phyloP scores from a whole-genome alignment of 1,140 invertebrate species.

The Acyrthosiphon pisum region DNA sequence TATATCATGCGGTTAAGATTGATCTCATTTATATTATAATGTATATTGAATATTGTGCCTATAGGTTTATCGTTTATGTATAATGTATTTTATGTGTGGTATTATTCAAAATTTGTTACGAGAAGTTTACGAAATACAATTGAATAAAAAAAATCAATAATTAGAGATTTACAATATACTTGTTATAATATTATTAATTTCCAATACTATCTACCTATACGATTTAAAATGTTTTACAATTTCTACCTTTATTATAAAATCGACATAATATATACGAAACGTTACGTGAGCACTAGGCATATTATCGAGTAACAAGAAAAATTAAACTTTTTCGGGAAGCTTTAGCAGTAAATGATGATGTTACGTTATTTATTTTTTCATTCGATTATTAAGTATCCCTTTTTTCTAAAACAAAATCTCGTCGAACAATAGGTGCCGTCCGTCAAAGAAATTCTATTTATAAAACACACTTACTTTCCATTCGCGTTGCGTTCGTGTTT shows the following conservation, averaged over 20 bases:
- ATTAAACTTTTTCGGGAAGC: neutral
- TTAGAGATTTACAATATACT: too few relatives aligned
- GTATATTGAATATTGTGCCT: too few relatives aligned
- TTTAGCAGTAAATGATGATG: neutral
- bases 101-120: neutral
- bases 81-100: too few relatives aligned
- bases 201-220: neutral
- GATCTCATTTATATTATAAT: neutral
- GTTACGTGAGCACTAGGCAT: neutral
- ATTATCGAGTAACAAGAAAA: neutral
- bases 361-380: neutral
- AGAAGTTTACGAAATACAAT: neutral
- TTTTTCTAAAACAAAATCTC: neutral
- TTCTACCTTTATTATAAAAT: neutral
- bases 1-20: neutral
- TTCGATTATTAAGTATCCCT: neutral
- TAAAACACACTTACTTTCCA: neutral
- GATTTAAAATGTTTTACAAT: neutral
- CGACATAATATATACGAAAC: too few relatives aligned
- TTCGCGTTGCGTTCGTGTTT: neutral
- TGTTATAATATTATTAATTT: neutral
- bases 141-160: too few relatives aligned
- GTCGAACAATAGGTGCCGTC: neutral
- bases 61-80: too few relatives aligned
- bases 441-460: constrained; percentile 15